These are phyloP conservation scores for Grallaria varia DNA, from an alignment of 2,113 vertebrate species.

Conservation along the genomic window DNA sequence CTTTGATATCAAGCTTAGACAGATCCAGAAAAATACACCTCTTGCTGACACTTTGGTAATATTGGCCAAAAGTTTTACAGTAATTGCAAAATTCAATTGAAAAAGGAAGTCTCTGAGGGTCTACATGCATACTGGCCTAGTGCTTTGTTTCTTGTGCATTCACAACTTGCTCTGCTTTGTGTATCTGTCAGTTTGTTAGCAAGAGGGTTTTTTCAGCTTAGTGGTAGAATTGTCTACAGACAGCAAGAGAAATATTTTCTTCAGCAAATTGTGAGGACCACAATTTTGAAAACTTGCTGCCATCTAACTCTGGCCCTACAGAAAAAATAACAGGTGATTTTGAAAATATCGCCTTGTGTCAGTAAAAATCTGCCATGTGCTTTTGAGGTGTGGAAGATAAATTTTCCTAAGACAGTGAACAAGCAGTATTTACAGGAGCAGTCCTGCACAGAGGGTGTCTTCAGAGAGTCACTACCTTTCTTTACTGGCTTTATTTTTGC, in stretches of 20 bases:
- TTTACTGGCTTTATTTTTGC: not conserved
- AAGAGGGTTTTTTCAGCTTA: not conserved
- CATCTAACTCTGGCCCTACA: not conserved
- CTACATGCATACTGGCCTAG: not conserved
- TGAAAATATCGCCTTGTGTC: not conserved
- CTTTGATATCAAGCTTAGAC: not conserved
- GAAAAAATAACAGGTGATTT: not conserved
- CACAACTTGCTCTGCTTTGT: not conserved
- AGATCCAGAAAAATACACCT: not conserved
- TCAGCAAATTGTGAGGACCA: not conserved
- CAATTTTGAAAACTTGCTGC: not conserved
- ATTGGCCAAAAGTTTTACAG: not conserved
- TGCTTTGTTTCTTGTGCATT: not conserved
- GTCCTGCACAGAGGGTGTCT: not conserved
- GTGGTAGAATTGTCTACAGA: not conserved
- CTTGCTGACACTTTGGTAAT: not conserved
- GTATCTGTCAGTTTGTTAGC: not conserved
- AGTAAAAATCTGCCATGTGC: not conserved
- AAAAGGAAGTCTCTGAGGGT: not conserved
- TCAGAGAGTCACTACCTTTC: not conserved
- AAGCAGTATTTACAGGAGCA: not conserved
- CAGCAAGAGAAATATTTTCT: not conserved
- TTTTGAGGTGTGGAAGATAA: not conserved
- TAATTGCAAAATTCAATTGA: not conserved
- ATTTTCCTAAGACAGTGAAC: not conserved